Evolutionary conservation across 2,888 invertebrate species (phyloP).

Genomic region (Sarcophaga carnaria): DNA sequence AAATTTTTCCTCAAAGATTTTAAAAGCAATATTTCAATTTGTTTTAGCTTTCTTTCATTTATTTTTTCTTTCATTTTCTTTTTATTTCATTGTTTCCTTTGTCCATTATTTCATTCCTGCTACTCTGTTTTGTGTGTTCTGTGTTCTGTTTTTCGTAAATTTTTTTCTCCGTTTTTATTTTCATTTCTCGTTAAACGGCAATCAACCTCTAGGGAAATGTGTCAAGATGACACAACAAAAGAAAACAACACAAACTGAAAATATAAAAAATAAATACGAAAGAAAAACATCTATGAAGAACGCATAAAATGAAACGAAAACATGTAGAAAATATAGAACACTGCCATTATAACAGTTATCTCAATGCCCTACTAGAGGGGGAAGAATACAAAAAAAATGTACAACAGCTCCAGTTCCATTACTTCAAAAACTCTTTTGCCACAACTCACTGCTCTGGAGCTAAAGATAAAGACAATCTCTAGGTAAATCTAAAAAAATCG

Average conservation of each 20-base stretch:
- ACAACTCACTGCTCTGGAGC: too few species aligned
- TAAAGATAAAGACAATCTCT: too few species aligned
- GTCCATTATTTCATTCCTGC: constrained; percentile 30
- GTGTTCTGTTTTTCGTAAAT: constrained; percentile 28
- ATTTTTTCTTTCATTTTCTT: not conserved
- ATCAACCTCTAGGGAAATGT: constrained; percentile 65
- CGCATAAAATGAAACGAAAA: constrained; percentile 30
- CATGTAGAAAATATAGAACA: not conserved
- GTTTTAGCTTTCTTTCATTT: not conserved
- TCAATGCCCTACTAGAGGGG: not conserved
- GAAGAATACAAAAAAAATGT: not conserved
- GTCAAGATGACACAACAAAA: constrained; percentile 66
- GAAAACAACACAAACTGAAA: constrained; percentile 35
- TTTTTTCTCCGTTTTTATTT: constrained; percentile 32
- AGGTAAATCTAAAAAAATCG: too few species aligned
- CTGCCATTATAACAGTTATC: not conserved
- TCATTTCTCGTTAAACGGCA: constrained; percentile 58
- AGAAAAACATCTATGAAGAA: constrained; percentile 16
- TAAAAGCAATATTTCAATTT: not conserved
- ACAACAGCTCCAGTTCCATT: not conserved
- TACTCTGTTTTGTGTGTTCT: not conserved
- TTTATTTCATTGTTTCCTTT: not conserved
- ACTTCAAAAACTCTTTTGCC: too few species aligned
- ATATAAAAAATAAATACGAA: constrained; percentile 41
- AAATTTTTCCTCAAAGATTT: not conserved